phyloP scores from a whole-genome alignment of 2,113 vertebrate species.

The Oreochromis spilurus region DNA sequence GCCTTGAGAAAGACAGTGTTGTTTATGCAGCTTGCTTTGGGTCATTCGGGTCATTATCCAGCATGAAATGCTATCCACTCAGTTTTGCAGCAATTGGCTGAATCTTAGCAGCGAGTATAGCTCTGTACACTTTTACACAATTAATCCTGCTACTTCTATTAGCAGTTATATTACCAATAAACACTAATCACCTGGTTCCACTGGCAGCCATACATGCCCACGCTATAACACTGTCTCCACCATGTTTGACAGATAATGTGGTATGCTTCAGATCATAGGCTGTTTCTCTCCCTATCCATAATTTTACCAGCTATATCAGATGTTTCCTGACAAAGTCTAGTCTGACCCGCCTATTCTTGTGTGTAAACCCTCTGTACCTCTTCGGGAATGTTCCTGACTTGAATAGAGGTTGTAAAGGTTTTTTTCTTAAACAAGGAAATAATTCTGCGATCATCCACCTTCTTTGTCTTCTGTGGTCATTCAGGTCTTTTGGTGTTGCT shows the following conservation, averaged over 20 bases:
- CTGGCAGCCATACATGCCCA: not conserved
- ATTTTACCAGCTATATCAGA: not conserved
- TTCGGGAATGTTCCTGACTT: not conserved
- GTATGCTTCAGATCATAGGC: not conserved
- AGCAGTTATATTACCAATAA: not conserved
- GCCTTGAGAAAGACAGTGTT: not conserved
- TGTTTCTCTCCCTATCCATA: not conserved
- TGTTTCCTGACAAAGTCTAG: not conserved
- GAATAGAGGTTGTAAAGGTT: not conserved
- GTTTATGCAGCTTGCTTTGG: not conserved
- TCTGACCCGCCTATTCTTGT: not conserved
- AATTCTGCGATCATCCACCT: not conserved
- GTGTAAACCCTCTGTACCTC: not conserved
- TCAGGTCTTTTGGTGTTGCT: not conserved
- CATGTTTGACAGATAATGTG: not conserved
- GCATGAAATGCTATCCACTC: not conserved
- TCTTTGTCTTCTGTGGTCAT: not conserved
- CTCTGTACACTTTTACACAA: not conserved
- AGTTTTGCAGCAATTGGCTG: not conserved
- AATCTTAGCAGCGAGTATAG: not conserved
- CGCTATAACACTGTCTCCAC: not conserved
- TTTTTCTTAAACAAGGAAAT: not conserved
- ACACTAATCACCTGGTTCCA: not conserved
- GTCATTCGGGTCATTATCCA: not conserved
- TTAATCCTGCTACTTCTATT: not conserved